phyloP scores from a whole-genome alignment of 2,888 invertebrate species.

The Cephus runcator region DNA sequence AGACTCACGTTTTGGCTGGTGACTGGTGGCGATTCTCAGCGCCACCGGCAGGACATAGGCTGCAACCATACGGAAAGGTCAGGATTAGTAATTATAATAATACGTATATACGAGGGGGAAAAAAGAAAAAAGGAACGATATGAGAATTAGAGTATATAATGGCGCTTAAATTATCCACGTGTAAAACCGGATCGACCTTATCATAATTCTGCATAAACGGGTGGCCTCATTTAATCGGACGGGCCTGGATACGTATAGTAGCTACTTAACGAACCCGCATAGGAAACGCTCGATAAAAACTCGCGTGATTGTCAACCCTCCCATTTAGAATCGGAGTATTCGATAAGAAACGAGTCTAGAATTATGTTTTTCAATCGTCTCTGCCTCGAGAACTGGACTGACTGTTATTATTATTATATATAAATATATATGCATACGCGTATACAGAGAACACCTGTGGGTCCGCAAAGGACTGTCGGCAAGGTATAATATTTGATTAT shows the following conservation, averaged over 20 bases:
- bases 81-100: background rate
- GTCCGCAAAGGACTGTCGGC: background rate
- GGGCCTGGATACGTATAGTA: background rate
- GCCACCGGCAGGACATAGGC: background rate
- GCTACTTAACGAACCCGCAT: constrained; percentile 44
- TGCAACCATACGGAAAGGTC: background rate
- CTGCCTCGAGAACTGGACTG: background rate
- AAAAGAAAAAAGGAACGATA: background rate
- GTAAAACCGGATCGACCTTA: constrained; percentile 4
- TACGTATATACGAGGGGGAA: background rate
- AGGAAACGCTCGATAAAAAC: constrained; percentile 2
- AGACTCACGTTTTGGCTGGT: background rate
- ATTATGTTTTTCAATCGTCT: background rate
- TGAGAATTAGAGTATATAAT: background rate
- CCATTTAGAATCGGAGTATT: constrained; percentile 15
- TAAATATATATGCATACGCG: background rate
- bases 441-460: background rate
- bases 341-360: background rate
- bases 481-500: background rate
- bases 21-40: background rate
- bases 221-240: background rate
- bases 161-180: background rate
- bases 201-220: constrained; percentile 11
- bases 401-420: background rate
- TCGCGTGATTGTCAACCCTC: background rate